phyloP scores from a whole-genome alignment of 2,797 vertebrate genomes.

The Centroberyx gerrardi region DNA sequence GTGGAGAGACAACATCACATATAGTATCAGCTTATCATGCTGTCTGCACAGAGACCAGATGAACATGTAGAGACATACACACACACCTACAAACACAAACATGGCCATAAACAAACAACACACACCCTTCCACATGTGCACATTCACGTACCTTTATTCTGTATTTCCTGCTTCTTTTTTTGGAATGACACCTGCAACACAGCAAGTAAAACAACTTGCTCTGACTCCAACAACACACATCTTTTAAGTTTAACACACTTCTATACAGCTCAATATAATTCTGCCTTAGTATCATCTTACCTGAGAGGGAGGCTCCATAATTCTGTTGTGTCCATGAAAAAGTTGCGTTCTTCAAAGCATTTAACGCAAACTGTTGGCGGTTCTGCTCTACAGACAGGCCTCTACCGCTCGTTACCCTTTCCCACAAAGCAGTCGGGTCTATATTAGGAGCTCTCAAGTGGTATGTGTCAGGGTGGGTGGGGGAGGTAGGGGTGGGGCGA shows the following conservation, averaged over 20 bases:
- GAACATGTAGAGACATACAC: neutral
- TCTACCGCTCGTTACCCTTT: conserved; percentile 51
- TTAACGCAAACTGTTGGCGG: neutral
- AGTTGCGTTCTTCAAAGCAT: conserved; percentile 16
- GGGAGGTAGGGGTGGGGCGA: conserved; percentile 22
- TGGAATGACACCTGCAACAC: conserved; percentile 60
- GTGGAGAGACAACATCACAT: neutral
- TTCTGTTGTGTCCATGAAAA: conserved; percentile 65
- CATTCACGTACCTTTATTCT: conserved; percentile 50
- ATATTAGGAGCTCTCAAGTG: conserved; percentile 74
- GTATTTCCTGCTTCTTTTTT: conserved; percentile 34
- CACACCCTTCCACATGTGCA: neutral
- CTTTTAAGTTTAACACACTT: too few species aligned
- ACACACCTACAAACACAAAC: neutral
- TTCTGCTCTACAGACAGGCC: neutral
- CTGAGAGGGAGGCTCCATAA: conserved; percentile 66
- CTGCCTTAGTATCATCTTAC: conserved; percentile 36
- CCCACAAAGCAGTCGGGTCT: conserved; percentile 62
- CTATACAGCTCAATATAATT: too few species aligned
- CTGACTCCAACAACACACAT: too few species aligned
- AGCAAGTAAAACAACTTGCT: conserved; percentile 9
- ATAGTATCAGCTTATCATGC: neutral
- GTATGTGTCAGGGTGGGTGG: conserved; percentile 52
- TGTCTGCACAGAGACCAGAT: neutral
- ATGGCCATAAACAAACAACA: conserved; percentile 1